These are phyloP conservation scores for Xenopus tropicalis DNA, from an alignment of 2,113 vertebrate species.

Conservation along the genomic window UCB_Xtro_10.0 CM004445.2:117506501-117507000, in stretches of 20 bases:
- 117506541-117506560: no score
- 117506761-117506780: conserved; percentile 79
- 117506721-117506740: conserved; percentile 68
- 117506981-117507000: conserved; percentile 87
- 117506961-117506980: conserved; percentile 77
- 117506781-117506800: conserved; percentile 59
- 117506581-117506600: no score
- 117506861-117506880: conserved; percentile 68
- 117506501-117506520: no score
- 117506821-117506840: conserved; percentile 96
- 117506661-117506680: no score
- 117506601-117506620: background rate
- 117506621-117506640: background rate
- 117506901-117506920: conserved; percentile 65
- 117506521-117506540: no score
- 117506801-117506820: conserved; percentile 62
- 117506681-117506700: background rate
- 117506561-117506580: no score
- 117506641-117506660: background rate
- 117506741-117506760: conserved; percentile 98
- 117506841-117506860: conserved; percentile 88
- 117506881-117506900: conserved; percentile 55
- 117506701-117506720: conserved; percentile 51
- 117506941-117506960: conserved; percentile 86
- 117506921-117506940: conserved; percentile 85